Conservation (phyloP, 2,113 vertebrate species). For the Opisthocomus hoazin region DNA sequence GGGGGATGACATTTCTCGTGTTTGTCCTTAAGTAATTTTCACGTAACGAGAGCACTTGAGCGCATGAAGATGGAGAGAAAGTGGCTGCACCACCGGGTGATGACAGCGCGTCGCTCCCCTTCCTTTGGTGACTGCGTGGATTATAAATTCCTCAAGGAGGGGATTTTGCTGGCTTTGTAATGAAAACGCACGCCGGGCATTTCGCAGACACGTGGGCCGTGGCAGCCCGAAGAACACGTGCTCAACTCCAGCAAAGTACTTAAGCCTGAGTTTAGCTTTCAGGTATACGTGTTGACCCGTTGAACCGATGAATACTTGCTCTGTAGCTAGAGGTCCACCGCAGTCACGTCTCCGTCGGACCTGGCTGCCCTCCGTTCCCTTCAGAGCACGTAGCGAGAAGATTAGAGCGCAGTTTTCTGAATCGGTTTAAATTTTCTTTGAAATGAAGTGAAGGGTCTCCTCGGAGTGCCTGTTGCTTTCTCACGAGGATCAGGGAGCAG, state of each 20-base stretch:
- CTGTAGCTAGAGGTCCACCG: background rate
- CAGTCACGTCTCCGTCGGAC: background rate
- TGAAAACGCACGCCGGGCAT: background rate
- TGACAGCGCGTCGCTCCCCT: background rate
- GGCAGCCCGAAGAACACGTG: background rate
- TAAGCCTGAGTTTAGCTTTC: background rate
- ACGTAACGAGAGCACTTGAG: background rate
- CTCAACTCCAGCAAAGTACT: background rate
- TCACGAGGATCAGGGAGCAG: background rate
- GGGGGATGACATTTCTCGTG: background rate
- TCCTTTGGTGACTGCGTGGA: background rate
- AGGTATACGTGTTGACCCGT: fast-evolving
- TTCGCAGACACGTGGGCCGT: fast-evolving
- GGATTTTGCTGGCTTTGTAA: background rate
- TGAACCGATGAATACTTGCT: background rate
- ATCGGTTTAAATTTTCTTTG: background rate
- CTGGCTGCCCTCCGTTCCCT: background rate
- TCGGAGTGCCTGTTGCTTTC: background rate
- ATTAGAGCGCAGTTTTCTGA: background rate
- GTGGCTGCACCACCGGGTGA: background rate
- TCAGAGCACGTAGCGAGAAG: background rate
- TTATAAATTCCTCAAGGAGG: background rate
- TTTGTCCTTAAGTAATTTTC: background rate
- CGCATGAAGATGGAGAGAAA: background rate
- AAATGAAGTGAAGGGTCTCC: background rate